Evolutionary conservation across 2,888 invertebrate genomes (phyloP).

Genomic region (Perithous albicinctus): DNA sequence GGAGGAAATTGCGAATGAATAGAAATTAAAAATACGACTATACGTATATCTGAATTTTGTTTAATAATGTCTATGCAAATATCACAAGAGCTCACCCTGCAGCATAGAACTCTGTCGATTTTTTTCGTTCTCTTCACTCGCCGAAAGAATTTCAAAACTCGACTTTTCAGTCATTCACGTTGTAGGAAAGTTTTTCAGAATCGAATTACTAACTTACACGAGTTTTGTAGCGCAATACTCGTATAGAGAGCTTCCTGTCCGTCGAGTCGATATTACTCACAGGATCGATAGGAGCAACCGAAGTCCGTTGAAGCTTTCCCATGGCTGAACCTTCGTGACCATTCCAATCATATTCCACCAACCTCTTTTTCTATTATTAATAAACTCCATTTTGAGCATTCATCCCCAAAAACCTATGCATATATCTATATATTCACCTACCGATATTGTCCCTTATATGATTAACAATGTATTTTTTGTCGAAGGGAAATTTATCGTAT

Average conservation of each 20-base stretch:
- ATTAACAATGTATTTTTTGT: constrained; percentile 27
- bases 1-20: too few relatives aligned
- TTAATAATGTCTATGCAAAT: constrained; percentile 43
- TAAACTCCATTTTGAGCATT: not conserved
- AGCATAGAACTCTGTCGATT: constrained; percentile 46
- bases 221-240: constrained; percentile 9
- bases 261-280: constrained; percentile 12
- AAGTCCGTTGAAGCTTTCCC: not conserved
- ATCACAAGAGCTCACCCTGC: constrained; percentile 58
- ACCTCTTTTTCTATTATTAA: not conserved
- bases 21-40: too few relatives aligned
- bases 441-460: not conserved
- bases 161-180: constrained; percentile 81
- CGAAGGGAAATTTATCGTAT: constrained; percentile 4
- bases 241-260: not conserved
- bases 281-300: constrained; percentile 21
- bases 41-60: constrained; percentile 27
- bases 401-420: not conserved
- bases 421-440: not conserved
- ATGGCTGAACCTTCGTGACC: not conserved
- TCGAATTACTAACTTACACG: constrained; percentile 32
- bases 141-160: constrained; percentile 77
- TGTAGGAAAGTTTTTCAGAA: not conserved
- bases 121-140: constrained; percentile 55
- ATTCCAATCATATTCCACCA: not conserved